Evolutionary conservation across 2,113 vertebrate genomes (phyloP).

Genomic region (Rattus norvegicus): GRCr8 NC_086026.1:97071501-97072000

Average conservation of each 20-base stretch:
- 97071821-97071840: not conserved
- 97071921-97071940: not conserved
- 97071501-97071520: not conserved
- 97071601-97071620: slow-evolving; percentile 26
- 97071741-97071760: not conserved
- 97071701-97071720: not conserved
- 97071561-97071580: not conserved
- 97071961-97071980: not conserved
- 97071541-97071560: not conserved
- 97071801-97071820: not conserved
- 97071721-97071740: not conserved
- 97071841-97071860: not conserved
- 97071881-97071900: not conserved
- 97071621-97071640: not conserved
- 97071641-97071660: no score
- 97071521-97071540: slow-evolving; percentile 1
- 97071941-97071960: not conserved
- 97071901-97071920: not conserved
- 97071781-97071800: slow-evolving; percentile 39
- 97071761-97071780: not conserved
- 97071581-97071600: not conserved
- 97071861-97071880: not conserved
- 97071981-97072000: not conserved
- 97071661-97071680: no score
- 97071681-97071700: not conserved